Evolutionary conservation across 2,797 vertebrate genomes (phyloP), one percentile per base, ranked within the genome.

Genomic region (Mionectes olivaceus): DNA sequence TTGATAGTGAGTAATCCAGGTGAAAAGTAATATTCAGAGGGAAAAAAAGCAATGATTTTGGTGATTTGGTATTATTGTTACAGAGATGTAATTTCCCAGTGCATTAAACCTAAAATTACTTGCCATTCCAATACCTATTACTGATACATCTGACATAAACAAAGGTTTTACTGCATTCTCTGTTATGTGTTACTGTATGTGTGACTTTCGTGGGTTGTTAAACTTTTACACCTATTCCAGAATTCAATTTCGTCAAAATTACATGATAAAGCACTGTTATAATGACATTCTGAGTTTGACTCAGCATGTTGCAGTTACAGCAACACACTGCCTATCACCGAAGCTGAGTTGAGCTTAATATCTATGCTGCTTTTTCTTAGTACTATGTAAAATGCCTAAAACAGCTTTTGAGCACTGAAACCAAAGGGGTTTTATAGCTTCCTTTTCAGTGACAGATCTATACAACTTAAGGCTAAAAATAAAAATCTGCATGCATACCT

Each of bases 191-290:
- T 77, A 68, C 35, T n/a, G 16, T 79, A 16, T 33, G 71, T 50
- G 21, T 55, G 94, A 83, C 49, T 44, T 77, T 3, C 35, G 24
- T 23, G 52, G 35, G 41, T 89, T 95, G 43, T 92, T 89, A 94
- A 95, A 94, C 30, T 79, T 93, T 49, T 94, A 69, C 39, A 85
- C 64, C 76, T 94, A 80, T 47, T 92, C 39, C 77, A 86, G 77
- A 94, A 96, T 95, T 92, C 55, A 92, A 79, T 94, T 95, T 92
- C 37, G 76, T 81, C 5, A 67, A 82, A 94, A 82, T 90, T 69
- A 59, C n/a, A 60, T 60, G 33, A 84, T 71, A 87, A 92, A 89
- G 59, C 24, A 87, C 24, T 81, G 79, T 88, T 88, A 83, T 82
- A 94, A 88, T 87, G 82, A 78, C 0, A 1, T 12, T 83, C 74